A percentile compares a stretch with the other conserved stretches of the same genome.
Conservation (phyloP, 2,888 invertebrate genomes). For the Drosophila testacea region DNA sequence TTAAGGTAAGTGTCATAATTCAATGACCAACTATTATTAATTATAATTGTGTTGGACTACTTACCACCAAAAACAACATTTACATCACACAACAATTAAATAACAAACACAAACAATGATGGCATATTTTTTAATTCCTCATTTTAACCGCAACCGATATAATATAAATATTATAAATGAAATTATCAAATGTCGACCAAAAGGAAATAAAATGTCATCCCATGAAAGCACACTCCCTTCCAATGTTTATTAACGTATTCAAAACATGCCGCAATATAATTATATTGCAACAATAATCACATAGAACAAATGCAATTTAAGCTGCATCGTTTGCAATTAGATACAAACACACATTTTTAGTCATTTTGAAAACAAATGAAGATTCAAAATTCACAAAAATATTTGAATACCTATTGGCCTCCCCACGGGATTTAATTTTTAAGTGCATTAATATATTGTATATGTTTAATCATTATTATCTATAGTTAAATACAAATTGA, state of each 20-base stretch:
- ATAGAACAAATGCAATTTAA: background rate
- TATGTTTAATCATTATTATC: background rate
- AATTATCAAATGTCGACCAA: conserved; percentile 23
- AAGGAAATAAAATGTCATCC: conserved; percentile 8
- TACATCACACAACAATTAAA: conserved; percentile 15
- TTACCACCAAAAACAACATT: conserved; percentile 18
- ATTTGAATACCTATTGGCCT: conserved; percentile 1
- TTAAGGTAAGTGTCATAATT: conserved; percentile 68
- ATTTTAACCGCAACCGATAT: conserved; percentile 21
- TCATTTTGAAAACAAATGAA: conserved; percentile 21
- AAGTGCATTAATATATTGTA: background rate
- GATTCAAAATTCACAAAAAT: conserved; percentile 10
- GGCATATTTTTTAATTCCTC: background rate
- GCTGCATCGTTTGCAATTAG: background rate
- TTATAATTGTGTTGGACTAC: conserved; percentile 27
- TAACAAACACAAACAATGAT: conserved; percentile 8
- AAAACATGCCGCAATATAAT: conserved; percentile 10
- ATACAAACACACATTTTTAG: conserved; percentile 18
- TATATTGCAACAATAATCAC: conserved; percentile 12
- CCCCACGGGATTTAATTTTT: background rate
- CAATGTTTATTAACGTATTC: background rate
- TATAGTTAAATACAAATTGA: background rate
- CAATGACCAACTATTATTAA: conserved; percentile 48
- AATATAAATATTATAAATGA: conserved; percentile 18
- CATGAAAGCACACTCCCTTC: background rate